Conservation (phyloP, 2,888 invertebrate genomes). For the Archips crataeganus region DNA sequence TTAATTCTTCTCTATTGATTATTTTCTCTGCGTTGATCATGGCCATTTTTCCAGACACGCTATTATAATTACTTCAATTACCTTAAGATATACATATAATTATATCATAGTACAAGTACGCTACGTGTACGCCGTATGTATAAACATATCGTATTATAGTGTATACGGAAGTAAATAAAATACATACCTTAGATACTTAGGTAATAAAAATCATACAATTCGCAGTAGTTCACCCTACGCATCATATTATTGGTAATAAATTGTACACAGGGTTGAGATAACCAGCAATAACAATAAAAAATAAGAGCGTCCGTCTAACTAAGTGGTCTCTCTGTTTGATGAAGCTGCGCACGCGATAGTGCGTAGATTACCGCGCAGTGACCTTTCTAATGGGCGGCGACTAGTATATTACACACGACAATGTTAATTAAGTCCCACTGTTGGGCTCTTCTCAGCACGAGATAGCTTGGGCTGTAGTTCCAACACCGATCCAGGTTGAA, state of each 20-base stretch:
- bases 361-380: conserved; percentile 40
- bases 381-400: conserved; percentile 36
- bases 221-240: neutral
- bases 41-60: too few species aligned
- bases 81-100: too few species aligned
- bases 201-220: neutral
- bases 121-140: too few species aligned
- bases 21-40: too few species aligned
- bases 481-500: too few species aligned
- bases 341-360: conserved; percentile 30
- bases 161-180: neutral
- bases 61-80: too few species aligned
- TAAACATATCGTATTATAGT: neutral
- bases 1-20: too few species aligned
- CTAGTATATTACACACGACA: conserved; percentile 24
- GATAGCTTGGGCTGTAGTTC: too few species aligned
- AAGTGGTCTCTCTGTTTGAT: conserved; percentile 26
- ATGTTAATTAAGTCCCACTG: conserved; percentile 9
- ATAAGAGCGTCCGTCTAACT: conserved; percentile 21
- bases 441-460: too few species aligned
- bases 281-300: neutral
- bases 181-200: neutral
- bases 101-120: too few species aligned
- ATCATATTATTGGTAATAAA: neutral
- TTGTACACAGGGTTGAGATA: conserved; percentile 7